A percentile compares a stretch with the other conserved stretches of the same genome.
phyloP scores from a whole-genome alignment of 2,113 vertebrate genomes.

The Corythaeola cristata region DNA sequence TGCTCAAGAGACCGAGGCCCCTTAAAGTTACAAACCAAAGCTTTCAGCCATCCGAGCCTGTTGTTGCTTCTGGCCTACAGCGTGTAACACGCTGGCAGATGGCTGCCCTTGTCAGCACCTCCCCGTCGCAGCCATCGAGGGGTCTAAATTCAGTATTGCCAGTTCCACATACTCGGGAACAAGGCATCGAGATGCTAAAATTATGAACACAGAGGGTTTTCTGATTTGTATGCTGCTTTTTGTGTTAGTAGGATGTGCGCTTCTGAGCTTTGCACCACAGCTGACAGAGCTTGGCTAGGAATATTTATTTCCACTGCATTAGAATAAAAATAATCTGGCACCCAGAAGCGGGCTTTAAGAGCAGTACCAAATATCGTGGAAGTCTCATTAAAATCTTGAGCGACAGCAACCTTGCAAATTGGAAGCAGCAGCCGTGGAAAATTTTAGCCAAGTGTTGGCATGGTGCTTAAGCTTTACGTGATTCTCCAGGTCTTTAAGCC shows the following conservation, averaged over 20 bases:
- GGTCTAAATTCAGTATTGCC: background rate
- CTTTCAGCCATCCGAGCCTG: background rate
- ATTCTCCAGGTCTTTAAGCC: background rate
- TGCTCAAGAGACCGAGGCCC: background rate
- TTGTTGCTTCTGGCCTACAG: background rate
- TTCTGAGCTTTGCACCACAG: background rate
- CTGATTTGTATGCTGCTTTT: background rate
- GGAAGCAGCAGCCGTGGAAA: background rate
- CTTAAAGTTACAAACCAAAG: background rate
- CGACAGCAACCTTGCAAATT: background rate
- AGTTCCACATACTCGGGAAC: fast-evolving
- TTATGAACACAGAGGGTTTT: background rate
- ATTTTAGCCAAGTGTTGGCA: background rate
- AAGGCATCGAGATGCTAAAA: background rate
- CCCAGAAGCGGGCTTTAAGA: background rate
- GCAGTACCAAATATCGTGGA: background rate
- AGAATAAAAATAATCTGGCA: background rate
- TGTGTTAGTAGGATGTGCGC: background rate
- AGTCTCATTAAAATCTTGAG: background rate
- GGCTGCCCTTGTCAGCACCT: background rate
- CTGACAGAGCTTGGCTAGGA: background rate
- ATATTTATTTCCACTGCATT: background rate
- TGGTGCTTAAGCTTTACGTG: background rate
- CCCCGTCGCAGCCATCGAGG: background rate
- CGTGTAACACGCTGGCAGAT: fast-evolving